Evolutionary conservation across 2,113 vertebrate genomes (phyloP).

Genomic region (Ictalurus punctatus): DNA sequence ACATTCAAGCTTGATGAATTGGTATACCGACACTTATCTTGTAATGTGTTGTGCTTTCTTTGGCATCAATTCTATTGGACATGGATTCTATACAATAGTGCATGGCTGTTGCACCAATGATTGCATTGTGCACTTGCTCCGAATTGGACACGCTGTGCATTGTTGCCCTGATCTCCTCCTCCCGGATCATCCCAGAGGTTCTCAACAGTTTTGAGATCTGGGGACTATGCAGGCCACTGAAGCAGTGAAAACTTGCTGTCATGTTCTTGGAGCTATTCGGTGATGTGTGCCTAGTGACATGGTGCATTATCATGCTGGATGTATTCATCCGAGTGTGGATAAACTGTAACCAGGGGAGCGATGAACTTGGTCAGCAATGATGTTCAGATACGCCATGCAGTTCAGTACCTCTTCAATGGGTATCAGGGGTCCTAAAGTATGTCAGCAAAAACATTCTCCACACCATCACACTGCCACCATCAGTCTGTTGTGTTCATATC

Average conservation of each 20-base stretch:
- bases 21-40: not conserved
- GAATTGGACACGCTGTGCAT: not conserved
- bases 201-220: not conserved
- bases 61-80: not conserved
- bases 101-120: not conserved
- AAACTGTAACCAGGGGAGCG: slow-evolving; percentile 4
- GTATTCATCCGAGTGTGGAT: slow-evolving; percentile 3
- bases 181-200: not conserved
- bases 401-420: not conserved
- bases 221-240: not conserved
- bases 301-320: slow-evolving; percentile 11
- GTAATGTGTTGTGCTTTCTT: not conserved
- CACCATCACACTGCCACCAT: not conserved
- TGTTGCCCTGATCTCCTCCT: not conserved
- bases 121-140: not conserved
- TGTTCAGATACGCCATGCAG: not conserved
- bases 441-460: not conserved
- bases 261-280: not conserved
- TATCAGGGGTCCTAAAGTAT: slow-evolving; percentile 4
- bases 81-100: not conserved
- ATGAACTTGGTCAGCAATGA: slow-evolving; percentile 21
- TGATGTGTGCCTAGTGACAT: slow-evolving; percentile 1
- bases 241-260: slow-evolving; percentile 22
- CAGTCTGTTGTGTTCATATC: slow-evolving; percentile 18
- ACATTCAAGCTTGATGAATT: not conserved